Evolutionary conservation across 2,888 invertebrate genomes (phyloP).

Genomic region (Machimus atricapillus): DNA sequence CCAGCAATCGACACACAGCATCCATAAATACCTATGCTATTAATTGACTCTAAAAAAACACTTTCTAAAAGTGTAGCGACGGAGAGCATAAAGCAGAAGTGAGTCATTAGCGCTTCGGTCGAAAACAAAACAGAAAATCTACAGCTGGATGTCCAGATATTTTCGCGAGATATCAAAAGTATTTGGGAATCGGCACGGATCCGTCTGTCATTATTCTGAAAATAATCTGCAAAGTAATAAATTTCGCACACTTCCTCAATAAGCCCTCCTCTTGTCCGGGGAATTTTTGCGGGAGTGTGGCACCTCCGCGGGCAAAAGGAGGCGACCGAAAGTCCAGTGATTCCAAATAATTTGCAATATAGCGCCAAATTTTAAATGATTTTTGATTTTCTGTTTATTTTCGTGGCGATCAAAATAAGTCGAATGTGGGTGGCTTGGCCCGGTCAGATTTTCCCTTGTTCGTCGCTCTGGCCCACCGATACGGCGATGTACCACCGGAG

Average conservation of each 20-base stretch:
- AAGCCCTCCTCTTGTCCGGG: background rate
- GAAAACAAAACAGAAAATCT: background rate
- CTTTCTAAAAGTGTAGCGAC: background rate
- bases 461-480: background rate
- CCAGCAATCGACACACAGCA: background rate
- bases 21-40: background rate
- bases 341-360: background rate
- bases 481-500: background rate
- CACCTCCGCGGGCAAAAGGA: background rate
- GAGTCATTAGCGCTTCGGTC: background rate
- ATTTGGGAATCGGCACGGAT: background rate
- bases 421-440: constrained; percentile 11
- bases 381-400: constrained; percentile 26
- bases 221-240: background rate
- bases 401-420: constrained; percentile 16
- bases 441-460: background rate
- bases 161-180: background rate
- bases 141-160: background rate
- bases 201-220: constrained; percentile 3
- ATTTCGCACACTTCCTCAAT: background rate
- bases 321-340: background rate
- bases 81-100: background rate
- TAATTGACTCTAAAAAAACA: background rate
- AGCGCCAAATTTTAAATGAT: background rate
- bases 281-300: background rate